Evolutionary conservation across 2,113 vertebrate genomes (phyloP), one percentile per base, ranked within the genome.

Genomic region (Apus apus): DNA sequence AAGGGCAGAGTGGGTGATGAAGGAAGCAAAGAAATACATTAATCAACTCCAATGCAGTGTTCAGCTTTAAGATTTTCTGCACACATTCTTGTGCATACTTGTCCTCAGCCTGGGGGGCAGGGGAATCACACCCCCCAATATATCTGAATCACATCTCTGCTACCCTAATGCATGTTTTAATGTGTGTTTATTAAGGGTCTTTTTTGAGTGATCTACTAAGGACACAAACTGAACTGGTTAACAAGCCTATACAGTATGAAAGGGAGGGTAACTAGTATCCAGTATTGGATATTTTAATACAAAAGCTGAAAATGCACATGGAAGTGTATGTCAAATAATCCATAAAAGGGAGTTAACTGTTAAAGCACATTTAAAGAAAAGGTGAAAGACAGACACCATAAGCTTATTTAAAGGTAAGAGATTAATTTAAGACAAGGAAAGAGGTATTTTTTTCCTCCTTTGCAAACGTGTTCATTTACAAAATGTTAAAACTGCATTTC

Each of bases 81-180:
- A 36, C 12, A 71, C 5, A 4, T 70, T 81, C 30, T 54, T 57
- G 17, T 81, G 36, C 23, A 6, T 21, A 85, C n/a, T 10, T 38
- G 15, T 27, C 20, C n/a, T 45, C 45, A 13, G 12, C 70, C 56
- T 45, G 7, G 16, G 45, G 11, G 3, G 74, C 56, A 50, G 13
- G 21, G 45, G 15, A 15, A 29, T 32, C 27, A 32, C 14, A 2
- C 10, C 57, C 11, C 3, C 2, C 3, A 2, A 6, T 5, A 6
- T 22, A 50, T 11, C 16, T 67, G n/a, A 26, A 84, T 75, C 78
- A 87, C 23, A 85, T 29, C 43, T 53, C 48, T 38, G 38, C 27
- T 67, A 23, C 12, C 13, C n/a, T 61, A 34, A 60, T 8, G 6
- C 21, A 23, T 21, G 22, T 13, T 94, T 58, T 46, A 53, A 46